A percentile compares a stretch with the other conserved stretches of the same genome.
These are phyloP conservation scores for Euspilapteryx auroguttella DNA, from an alignment of 2,888 invertebrate species.

Conservation along the genomic window DNA sequence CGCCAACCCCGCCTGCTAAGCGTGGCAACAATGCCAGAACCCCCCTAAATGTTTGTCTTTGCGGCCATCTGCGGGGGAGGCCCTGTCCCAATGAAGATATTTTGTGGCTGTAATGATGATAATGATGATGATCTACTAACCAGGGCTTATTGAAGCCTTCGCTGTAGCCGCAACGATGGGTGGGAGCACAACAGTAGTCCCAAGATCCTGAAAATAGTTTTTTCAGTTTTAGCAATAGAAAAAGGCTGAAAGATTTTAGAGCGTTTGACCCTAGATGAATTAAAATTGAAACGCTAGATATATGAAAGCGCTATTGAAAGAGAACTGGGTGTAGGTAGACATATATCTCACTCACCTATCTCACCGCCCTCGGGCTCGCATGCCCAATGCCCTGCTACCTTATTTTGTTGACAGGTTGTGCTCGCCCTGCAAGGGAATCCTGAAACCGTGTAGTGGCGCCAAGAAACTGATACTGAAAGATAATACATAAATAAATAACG, in stretches of 20 bases:
- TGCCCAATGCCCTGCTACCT: conserved; percentile 79
- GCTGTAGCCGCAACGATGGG: conserved; percentile 82
- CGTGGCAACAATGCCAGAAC: too few relatives aligned
- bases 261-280: too few relatives aligned
- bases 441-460: conserved; percentile 79
- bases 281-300: background rate
- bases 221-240: too few relatives aligned
- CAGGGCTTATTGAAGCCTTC: conserved; percentile 82
- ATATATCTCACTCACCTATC: conserved; percentile 19
- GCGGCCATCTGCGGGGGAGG: too few relatives aligned
- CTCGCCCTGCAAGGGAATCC: conserved; percentile 78
- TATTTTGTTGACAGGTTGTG: conserved; percentile 71
- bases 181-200: conserved; percentile 86
- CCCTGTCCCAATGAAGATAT: too few relatives aligned
- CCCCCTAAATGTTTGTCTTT: too few relatives aligned
- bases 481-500: too few relatives aligned
- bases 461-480: conserved; percentile 57
- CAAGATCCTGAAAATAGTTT: conserved; percentile 62
- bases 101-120: too few relatives aligned
- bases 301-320: too few relatives aligned
- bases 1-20: too few relatives aligned
- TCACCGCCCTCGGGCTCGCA: conserved; percentile 75
- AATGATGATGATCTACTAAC: conserved; percentile 40
- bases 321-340: background rate
- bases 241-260: too few relatives aligned